Conservation (phyloP, 1,140 invertebrate genomes). For the Drosophila sturtevanti region DNA sequence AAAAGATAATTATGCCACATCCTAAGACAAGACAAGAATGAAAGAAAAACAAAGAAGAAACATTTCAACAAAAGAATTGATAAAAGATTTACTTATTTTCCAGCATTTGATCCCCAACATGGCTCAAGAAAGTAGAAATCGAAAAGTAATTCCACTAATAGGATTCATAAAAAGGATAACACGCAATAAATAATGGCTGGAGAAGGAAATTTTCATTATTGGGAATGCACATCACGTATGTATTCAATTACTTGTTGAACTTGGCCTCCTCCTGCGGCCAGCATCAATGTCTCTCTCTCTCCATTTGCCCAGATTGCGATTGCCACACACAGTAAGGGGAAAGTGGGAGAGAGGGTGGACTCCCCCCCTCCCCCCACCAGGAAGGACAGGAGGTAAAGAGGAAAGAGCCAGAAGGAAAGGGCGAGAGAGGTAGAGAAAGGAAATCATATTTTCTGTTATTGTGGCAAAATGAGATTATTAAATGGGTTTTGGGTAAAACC, state of each 20-base stretch:
- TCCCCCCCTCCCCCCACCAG: no score
- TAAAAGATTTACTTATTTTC: neutral
- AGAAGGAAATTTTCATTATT: conserved; percentile 52
- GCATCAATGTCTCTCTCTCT: conserved; percentile 8
- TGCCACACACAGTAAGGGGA: conserved; percentile 12
- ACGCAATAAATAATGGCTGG: conserved; percentile 75
- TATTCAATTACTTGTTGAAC: conserved; percentile 81
- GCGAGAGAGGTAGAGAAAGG: conserved; percentile 8
- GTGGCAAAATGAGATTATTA: conserved; percentile 82
- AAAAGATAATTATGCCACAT: conserved; percentile 13
- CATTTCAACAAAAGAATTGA: conserved; percentile 7
- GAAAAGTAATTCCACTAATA: conserved; percentile 79
- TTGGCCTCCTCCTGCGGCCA: conserved; percentile 20
- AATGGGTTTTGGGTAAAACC: conserved; percentile 79
- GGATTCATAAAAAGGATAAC: conserved; percentile 80
- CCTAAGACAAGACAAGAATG: conserved; percentile 5
- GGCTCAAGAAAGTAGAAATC: conserved; percentile 11
- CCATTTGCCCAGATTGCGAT: conserved; percentile 46
- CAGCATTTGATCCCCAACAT: neutral
- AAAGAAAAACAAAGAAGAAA: neutral
- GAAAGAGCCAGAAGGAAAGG: neutral
- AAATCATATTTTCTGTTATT: conserved; percentile 82
- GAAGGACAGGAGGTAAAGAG: no score
- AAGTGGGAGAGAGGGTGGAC: neutral
- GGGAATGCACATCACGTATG: conserved; percentile 69